Base-by-base conservation (phyloP, 2,888 invertebrate genomes). In the Cremastinae sp. region DNA sequence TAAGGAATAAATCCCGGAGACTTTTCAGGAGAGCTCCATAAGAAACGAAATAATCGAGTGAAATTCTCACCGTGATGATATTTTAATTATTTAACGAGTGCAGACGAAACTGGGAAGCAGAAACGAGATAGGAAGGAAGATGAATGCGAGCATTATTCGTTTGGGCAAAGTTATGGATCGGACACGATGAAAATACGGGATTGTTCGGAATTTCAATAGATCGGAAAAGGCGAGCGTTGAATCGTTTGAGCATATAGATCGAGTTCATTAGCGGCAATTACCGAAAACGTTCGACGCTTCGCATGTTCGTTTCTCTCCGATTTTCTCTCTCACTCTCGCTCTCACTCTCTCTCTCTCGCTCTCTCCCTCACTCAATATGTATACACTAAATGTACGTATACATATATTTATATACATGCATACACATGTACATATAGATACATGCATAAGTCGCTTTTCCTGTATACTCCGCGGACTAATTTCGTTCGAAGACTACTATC, bases 221-320 rank as follows among this genome's bases (percentile, higher is more conserved):
- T 73, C 70, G 59, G 16, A n/a, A 43, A n/a, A 43, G 51, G 49
- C 65, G 66, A 75, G 56, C 69, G 47, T 37, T 61, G 70, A 70
- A 66, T 70, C 65, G 66, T 66, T 51, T 62, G 22, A 28, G 28
- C 28, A 28, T 43, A 72, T 64, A 53, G 68, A 75, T 58, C 70
- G 28, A 49, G 51, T 75, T 78, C 72, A 64, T 79, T 74, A 77
- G 64, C 68, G 58, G 64, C 70, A 79, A 79, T 79, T 78, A 78
- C 62, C 70, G 58, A 71, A 74, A 77, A 66, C 64, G 74, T 74
- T 74, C 49, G 22, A 56, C 39, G 20, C 41, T 41, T 20, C 14
- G 9, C 16, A 53, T 61, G 20, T 41, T 66, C 55, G 56, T 37
- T 37, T 59, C 62, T 41, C 20, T 12, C 20, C 12, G 58, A 37